A percentile compares a stretch with the other conserved stretches of the same genome.
Evolutionary conservation across 2,113 vertebrate species (phyloP).

Genomic region (Marcusenius ussheri): DNA sequence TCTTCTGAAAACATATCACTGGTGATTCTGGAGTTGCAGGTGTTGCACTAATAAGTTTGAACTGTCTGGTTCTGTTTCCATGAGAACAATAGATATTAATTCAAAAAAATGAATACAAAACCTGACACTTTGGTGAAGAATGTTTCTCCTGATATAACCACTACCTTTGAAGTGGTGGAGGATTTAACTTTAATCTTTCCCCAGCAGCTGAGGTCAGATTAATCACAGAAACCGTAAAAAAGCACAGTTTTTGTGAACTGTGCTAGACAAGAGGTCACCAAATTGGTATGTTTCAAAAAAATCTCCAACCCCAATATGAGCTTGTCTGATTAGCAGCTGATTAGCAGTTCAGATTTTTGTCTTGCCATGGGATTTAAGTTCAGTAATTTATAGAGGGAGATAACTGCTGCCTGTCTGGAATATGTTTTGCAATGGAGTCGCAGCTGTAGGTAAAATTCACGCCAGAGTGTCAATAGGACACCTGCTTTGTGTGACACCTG

Average conservation of each 20-base stretch:
- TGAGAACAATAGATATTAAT: neutral
- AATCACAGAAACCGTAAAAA: neutral
- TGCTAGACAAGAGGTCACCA: neutral
- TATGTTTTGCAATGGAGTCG: neutral
- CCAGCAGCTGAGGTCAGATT: neutral
- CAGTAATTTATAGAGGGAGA: neutral
- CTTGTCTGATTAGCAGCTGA: neutral
- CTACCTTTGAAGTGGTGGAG: neutral
- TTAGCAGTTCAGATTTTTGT: neutral
- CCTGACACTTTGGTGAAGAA: neutral
- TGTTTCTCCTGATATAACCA: neutral
- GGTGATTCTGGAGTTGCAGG: neutral
- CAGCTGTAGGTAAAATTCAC: neutral
- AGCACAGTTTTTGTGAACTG: neutral
- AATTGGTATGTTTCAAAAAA: neutral
- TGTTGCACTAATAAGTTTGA: neutral
- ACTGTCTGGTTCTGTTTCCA: neutral
- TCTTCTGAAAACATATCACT: neutral
- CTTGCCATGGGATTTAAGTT: neutral
- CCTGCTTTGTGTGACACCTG: neutral
- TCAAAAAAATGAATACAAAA: neutral
- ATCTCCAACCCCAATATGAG: neutral
- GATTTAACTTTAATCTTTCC: neutral
- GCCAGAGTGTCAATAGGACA: neutral
- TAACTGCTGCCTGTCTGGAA: neutral